Conservation (phyloP, 2,113 vertebrate species). For the Menidia beryllina region DNA sequence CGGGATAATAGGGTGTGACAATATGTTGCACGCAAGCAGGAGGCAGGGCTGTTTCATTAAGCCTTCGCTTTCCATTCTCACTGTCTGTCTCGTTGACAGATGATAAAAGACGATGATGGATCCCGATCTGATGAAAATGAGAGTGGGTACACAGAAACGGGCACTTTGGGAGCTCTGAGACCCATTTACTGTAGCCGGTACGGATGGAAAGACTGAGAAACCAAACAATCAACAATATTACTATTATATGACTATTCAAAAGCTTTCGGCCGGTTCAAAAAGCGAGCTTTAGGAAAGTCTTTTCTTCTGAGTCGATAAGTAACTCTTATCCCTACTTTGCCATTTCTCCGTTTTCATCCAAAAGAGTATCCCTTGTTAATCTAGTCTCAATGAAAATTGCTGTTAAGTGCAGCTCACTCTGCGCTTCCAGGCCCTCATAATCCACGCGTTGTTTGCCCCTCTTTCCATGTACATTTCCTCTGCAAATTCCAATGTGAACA, state of each 20-base stretch:
- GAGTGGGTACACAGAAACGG: constrained; percentile 53
- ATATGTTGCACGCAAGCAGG: constrained; percentile 48
- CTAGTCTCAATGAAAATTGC: constrained; percentile 63
- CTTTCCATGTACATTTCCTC: constrained; percentile 56
- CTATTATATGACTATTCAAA: constrained; percentile 32
- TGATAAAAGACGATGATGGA: constrained; percentile 35
- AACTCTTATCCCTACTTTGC: constrained; percentile 47
- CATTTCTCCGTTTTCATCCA: constrained; percentile 68
- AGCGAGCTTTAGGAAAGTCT: constrained; percentile 44
- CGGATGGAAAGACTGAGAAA: constrained; percentile 21
- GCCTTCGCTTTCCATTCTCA: constrained; percentile 44
- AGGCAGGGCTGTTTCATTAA: constrained; percentile 18
- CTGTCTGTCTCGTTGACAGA: constrained; percentile 44
- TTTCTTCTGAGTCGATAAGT: constrained; percentile 48
- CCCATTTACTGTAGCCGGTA: constrained; percentile 48
- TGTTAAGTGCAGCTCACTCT: constrained; percentile 62
- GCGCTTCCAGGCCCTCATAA: constrained; percentile 62
- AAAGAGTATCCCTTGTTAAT: constrained; percentile 76
- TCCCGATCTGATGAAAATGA: constrained; percentile 58
- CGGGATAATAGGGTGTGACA: constrained; percentile 71
- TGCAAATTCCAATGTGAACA: constrained; percentile 73
- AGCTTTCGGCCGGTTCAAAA: constrained; percentile 35
- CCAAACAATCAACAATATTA: constrained; percentile 27
- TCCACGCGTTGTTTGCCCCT: constrained; percentile 66
- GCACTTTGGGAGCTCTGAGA: constrained; percentile 47